phyloP scores from a whole-genome alignment of 2,888 invertebrate species.

The Bembecia ichneumoniformis region DNA sequence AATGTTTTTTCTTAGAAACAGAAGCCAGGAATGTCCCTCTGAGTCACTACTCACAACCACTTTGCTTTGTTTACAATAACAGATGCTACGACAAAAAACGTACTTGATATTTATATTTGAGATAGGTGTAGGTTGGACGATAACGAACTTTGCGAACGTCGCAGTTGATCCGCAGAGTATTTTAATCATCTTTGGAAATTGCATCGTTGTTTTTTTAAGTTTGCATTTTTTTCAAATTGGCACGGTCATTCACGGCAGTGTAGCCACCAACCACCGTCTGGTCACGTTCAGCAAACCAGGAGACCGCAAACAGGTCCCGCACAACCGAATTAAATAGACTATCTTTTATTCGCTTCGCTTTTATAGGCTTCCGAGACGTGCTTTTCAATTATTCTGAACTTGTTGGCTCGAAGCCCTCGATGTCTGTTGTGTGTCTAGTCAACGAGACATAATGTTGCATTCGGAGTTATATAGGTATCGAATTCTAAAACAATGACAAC shows the following conservation, averaged over 20 bases:
- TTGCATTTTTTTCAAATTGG: constrained; percentile 5
- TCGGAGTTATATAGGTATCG: not conserved
- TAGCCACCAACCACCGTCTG: constrained; percentile 45
- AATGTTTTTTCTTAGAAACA: constrained; percentile 15
- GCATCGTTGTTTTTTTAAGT: not conserved
- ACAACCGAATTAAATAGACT: constrained; percentile 44
- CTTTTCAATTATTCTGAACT: constrained; percentile 37
- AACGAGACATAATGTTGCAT: constrained; percentile 21
- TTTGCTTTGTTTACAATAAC: constrained; percentile 50
- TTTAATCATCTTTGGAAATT: not conserved
- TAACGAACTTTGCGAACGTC: too few relatives aligned
- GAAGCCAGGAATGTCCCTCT: not conserved
- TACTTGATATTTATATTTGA: constrained; percentile 12
- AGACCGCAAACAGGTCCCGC: constrained; percentile 57
- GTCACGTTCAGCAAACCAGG: constrained; percentile 67
- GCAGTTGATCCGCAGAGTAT: not conserved
- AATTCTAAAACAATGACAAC: not conserved
- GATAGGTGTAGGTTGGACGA: too few relatives aligned
- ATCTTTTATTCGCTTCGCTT: constrained; percentile 48
- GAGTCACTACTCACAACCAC: constrained; percentile 2
- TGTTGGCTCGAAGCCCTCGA: constrained; percentile 38
- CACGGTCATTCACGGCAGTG: constrained; percentile 34
- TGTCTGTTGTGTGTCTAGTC: constrained; percentile 44
- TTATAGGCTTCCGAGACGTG: constrained; percentile 37
- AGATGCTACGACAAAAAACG: constrained; percentile 31